Conservation (phyloP, 2,797 vertebrate species). For the Spizella passerina region DNA sequence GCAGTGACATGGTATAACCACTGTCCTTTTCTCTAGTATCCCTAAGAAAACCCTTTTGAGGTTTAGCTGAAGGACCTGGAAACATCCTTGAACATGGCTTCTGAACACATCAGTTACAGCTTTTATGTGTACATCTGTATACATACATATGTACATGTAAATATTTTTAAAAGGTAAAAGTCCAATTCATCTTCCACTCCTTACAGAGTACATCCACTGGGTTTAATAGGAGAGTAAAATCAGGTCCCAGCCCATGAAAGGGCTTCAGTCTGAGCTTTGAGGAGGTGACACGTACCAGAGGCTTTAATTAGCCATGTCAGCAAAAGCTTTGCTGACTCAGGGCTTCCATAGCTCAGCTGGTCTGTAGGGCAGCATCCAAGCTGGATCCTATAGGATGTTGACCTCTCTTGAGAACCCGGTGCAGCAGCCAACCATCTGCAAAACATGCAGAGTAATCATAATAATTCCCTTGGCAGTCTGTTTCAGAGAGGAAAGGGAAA, state of each 20-base stretch:
- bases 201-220: background rate
- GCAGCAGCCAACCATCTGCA: constrained; percentile 51
- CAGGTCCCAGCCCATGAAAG: background rate
- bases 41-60: background rate
- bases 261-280: background rate
- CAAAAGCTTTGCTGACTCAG: constrained; percentile 48
- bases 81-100: background rate
- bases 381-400: constrained; percentile 39
- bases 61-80: background rate
- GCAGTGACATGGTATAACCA: background rate
- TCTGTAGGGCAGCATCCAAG: constrained; percentile 35
- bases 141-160: background rate
- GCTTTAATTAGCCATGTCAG: constrained; percentile 33
- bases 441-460: constrained; percentile 41
- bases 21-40: background rate
- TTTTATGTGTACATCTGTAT: background rate
- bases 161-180: background rate
- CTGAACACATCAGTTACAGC: background rate
- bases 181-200: background rate
- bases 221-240: background rate
- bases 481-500: constrained; percentile 49
- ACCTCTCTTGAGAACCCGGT: background rate
- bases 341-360: constrained; percentile 29
- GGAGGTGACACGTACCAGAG: background rate
- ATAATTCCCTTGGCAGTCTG: constrained; percentile 48